Base-by-base conservation (phyloP, 2,113 vertebrate genomes). In the Lepus timidus region DNA sequence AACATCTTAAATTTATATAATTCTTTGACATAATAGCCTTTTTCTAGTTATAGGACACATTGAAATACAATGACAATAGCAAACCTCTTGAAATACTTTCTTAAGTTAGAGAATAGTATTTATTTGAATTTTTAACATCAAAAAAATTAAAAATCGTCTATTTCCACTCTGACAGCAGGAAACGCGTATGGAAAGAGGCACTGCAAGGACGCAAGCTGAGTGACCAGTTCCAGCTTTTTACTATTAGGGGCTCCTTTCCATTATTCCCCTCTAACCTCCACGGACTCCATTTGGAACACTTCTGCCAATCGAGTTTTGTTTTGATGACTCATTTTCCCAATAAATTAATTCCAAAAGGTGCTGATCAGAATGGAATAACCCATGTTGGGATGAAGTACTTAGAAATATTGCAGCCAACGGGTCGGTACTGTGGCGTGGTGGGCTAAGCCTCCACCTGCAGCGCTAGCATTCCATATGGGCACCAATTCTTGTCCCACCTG, bases 1-100 rank as follows among this genome's bases (percentile, higher is more conserved):
- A 92, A 67, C 13, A 93, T n/a, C 25, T 65, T 55, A 88, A 93
- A 86, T n/a, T 86, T 90, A 89, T 58, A 82, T 92, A 70, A 76
- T 71, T 23, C 17, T n/a, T 80, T 89, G 31, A 84, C 67, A 73
- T 31, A 74, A 74, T 10, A 87, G 65, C 12, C 64, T 93, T 76
- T 49, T 85, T 76, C 68, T 90, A 70, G n/a, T 80, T 87, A 31
- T 49, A 85, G 51, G 39, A 85, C 78, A 64, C 23, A 88, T 51
- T n/a, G 11, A 81, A 78, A 91, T 49, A 39, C 55, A 14, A 58
- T 58, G 55, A 74, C 13, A 76, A 9, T 36, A 94, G 81, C 1
- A 70, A 90, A 68, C 4, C 4, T 52, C 39, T 51, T 29, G 36
- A 94, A 90, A 88, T 31, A 90, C 52, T 78, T 29, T 33, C 33